Conservation (phyloP, 2,888 invertebrate genomes). For the Taphrorychus bicolor region DNA sequence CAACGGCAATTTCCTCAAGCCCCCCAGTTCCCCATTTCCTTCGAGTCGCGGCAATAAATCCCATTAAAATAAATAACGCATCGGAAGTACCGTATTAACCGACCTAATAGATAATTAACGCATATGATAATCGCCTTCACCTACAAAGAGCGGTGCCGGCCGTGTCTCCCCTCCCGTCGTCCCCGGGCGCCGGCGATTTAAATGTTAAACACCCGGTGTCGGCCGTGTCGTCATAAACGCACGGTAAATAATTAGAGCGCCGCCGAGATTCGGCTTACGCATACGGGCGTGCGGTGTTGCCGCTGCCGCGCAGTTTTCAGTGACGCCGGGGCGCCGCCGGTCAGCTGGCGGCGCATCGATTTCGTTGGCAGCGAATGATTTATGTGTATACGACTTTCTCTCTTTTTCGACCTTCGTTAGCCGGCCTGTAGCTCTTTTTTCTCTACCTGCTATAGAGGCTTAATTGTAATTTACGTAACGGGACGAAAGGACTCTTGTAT, state of each 20-base stretch:
- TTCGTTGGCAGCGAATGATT: constrained; percentile 2
- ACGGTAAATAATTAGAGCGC: constrained; percentile 59
- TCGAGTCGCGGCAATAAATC: constrained; percentile 19
- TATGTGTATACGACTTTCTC: constrained; percentile 1
- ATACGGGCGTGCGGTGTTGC: constrained; percentile 33
- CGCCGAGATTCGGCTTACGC: constrained; percentile 52
- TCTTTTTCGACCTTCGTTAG: constrained; percentile 7
- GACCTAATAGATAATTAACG: constrained; percentile 38
- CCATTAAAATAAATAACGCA: constrained; percentile 33
- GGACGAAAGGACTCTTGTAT: background rate
- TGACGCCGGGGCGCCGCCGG: background rate
- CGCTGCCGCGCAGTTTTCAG: background rate
- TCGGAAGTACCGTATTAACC: constrained; percentile 40
- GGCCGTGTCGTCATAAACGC: constrained; percentile 52
- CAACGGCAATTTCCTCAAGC: background rate
- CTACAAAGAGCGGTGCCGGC: constrained; percentile 29
- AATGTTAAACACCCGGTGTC: constrained; percentile 44
- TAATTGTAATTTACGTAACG: background rate
- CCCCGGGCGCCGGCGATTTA: constrained; percentile 40
- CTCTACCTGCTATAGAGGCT: background rate
- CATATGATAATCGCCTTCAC: constrained; percentile 41
- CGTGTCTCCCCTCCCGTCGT: constrained; percentile 10
- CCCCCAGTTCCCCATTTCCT: constrained; percentile 16
- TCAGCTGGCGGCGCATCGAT: constrained; percentile 13
- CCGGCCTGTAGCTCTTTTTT: background rate